Conservation (phyloP, 2,113 vertebrate species). For the Meles meles region DNA sequence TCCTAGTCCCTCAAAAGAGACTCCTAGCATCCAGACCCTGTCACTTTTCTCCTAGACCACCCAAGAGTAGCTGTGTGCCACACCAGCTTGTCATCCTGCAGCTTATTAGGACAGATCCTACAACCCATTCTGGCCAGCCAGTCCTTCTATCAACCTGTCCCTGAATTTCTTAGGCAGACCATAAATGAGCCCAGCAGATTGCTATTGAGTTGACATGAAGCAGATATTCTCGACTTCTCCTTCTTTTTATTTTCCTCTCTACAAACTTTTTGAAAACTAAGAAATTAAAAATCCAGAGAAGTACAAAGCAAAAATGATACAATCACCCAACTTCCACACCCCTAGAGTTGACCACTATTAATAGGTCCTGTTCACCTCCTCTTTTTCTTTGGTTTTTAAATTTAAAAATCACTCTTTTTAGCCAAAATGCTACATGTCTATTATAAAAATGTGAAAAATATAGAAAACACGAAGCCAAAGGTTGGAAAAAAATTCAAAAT, state of each 20-base stretch:
- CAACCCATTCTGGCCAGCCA: background rate
- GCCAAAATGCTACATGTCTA: background rate
- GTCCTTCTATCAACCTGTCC: slow-evolving; percentile 12
- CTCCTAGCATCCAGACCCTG: background rate
- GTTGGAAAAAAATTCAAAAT: background rate
- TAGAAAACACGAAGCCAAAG: slow-evolving; percentile 34
- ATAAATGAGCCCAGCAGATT: background rate
- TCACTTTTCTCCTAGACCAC: slow-evolving; percentile 31
- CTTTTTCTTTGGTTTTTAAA: background rate
- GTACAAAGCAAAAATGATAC: background rate
- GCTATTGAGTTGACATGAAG: background rate
- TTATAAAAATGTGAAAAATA: background rate
- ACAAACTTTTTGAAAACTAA: background rate
- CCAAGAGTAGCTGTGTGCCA: background rate
- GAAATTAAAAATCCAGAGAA: background rate
- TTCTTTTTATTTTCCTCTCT: slow-evolving; percentile 13
- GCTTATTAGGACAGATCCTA: background rate
- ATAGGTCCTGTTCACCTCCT: background rate
- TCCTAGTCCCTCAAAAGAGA: slow-evolving; percentile 16
- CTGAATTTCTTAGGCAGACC: background rate
- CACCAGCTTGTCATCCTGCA: background rate
- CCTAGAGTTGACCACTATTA: background rate
- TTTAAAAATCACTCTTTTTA: background rate
- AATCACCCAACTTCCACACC: background rate
- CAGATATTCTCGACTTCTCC: background rate